Evolutionary conservation across 2,797 vertebrate species (phyloP), one percentile per base, ranked within the genome.

Genomic region (Sebastes diaconus): DNA sequence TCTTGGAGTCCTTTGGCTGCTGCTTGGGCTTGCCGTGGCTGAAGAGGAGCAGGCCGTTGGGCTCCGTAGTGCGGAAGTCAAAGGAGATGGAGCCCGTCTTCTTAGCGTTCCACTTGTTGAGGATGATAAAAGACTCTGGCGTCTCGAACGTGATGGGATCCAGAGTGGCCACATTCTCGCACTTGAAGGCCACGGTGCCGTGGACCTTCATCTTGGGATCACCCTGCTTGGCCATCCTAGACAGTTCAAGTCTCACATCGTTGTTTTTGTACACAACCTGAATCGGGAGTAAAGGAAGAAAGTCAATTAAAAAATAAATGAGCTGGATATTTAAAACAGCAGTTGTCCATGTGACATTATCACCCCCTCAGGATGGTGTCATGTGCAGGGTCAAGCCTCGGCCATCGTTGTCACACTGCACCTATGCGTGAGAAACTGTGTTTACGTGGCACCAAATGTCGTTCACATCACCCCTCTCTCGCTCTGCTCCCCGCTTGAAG

Each of bases 261-360:
- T 99, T 99, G 94, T 99, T 99, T 95, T 99, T 99, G 93, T 99
- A 99, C 4, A 99, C 97, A 88, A 99, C 98, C 98, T 99, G 93
- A 76, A 85, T 90, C 88, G 69, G 39, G 59, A 85, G 87, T 60
- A 95, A 54, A 83, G 79, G 16, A 61, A 58, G 22, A 64, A 29
- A 39, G 6, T 69, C 0, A 68, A 36, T 58, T 16, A 0, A 71
- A 65, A 70, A 25, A 50, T 57, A 6, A 50, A 59, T 22, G 42
- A 68, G 29, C 22, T 68, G 42, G 12, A 52, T n/a, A 10, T 64
- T 50, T 80, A 58, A 66, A 78, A 68, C 59, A 58, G 57, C 24
- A 75, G 27, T 52, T 75, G 46, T 52, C 50, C 58, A 71, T 74
- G 65, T 72, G 71, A 70, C 73, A 64, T 75, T 42, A 0, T 80